Evolutionary conservation across 2,113 vertebrate species (phyloP).

Genomic region (Paralichthys olivaceus): DNA sequence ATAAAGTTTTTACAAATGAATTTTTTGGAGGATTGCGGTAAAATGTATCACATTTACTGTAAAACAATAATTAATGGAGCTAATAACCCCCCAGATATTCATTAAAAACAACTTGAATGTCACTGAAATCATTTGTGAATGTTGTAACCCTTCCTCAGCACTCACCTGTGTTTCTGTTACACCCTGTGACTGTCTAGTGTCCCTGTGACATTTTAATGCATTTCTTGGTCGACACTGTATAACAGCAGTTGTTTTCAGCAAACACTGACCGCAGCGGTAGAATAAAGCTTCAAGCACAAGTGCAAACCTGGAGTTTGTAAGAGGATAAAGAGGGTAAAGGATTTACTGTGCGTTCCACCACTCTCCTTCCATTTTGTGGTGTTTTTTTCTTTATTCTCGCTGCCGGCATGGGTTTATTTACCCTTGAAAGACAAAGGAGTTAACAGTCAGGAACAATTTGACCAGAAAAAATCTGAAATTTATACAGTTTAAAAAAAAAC

Average conservation of each 20-base stretch:
- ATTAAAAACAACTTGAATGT: not conserved
- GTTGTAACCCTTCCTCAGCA: not conserved
- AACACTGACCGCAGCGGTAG: constrained; percentile 1
- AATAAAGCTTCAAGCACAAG: constrained; percentile 35
- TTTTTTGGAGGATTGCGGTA: too few relatives aligned
- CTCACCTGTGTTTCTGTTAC: not conserved
- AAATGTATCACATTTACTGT: not conserved
- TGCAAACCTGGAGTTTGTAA: constrained; percentile 37
- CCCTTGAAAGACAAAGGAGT: constrained; percentile 61
- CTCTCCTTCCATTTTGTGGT: constrained; percentile 15
- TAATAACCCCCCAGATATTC: not conserved
- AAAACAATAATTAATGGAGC: not conserved
- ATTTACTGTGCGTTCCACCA: constrained; percentile 33
- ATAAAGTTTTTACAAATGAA: not conserved
- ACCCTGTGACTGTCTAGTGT: not conserved
- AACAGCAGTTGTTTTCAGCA: constrained; percentile 26
- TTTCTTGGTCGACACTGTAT: constrained; percentile 2
- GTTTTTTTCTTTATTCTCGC: constrained; percentile 8
- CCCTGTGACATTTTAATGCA: constrained; percentile 26
- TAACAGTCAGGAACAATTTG: constrained; percentile 46
- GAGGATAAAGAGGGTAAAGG: constrained; percentile 41
- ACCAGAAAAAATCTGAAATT: not conserved
- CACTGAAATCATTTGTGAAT: not conserved
- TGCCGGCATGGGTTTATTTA: constrained; percentile 40
- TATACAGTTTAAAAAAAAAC: not conserved